phyloP scores from a whole-genome alignment of 1,140 invertebrate species.

The Telenomus remus region DNA sequence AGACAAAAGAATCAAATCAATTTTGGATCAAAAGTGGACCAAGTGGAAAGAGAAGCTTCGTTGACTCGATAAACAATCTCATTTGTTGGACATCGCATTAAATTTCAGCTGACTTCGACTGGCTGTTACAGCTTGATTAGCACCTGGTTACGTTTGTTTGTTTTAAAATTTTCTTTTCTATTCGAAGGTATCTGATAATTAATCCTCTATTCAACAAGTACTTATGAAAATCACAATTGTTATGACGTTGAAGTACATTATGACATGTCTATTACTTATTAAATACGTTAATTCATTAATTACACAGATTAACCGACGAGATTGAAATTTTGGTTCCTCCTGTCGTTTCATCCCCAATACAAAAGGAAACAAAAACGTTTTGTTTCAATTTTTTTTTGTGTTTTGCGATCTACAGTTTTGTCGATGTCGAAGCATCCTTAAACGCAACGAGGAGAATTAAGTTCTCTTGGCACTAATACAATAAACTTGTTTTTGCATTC shows the following conservation, averaged over 20 bases:
- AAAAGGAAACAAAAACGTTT: slow-evolving; percentile 2
- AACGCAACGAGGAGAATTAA: slow-evolving; percentile 51
- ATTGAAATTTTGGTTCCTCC: slow-evolving; percentile 29
- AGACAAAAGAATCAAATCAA: no score
- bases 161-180: slow-evolving; percentile 22
- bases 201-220: slow-evolving; percentile 57
- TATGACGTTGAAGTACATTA: slow-evolving; percentile 52
- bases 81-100: slow-evolving; percentile 10
- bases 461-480: slow-evolving; percentile 59
- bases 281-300: slow-evolving; percentile 53
- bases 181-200: slow-evolving; percentile 52
- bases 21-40: no score
- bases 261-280: slow-evolving; percentile 45
- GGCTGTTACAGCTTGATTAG: slow-evolving; percentile 56
- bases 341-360: slow-evolving; percentile 22
- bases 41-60: slow-evolving; percentile 8
- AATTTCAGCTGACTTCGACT: slow-evolving; percentile 47
- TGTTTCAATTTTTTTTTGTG: no score
- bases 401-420: slow-evolving; percentile 31
- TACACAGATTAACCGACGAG: slow-evolving; percentile 53
- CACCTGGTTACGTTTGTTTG: slow-evolving; percentile 47
- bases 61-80: slow-evolving; percentile 23
- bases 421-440: slow-evolving; percentile 50
- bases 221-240: slow-evolving; percentile 60
- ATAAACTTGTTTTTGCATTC: slow-evolving; percentile 41